Percentiles rank a stretch among this genome's conserved stretches.
Conservation (phyloP, 2,888 invertebrate species). For the Dichetophora obliterata region DNA sequence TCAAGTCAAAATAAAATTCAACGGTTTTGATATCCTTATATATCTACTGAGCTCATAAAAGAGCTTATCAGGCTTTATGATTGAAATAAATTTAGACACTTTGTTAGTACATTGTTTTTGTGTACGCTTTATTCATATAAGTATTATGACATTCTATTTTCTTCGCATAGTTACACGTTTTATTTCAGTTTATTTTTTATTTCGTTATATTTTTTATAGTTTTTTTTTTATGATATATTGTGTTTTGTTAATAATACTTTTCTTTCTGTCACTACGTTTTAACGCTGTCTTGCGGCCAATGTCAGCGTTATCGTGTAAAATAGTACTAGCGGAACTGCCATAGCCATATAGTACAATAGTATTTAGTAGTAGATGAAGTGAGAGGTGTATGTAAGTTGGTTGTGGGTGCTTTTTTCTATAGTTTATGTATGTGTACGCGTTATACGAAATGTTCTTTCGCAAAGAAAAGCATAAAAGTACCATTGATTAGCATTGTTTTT, state of each 20-base stretch:
- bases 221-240: conserved; percentile 35
- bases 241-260: not conserved
- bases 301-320: no score
- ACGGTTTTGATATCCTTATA: no score
- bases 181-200: not conserved
- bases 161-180: not conserved
- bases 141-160: conserved; percentile 45
- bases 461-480: no score
- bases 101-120: not conserved
- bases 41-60: no score
- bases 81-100: no score
- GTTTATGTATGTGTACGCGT: conserved; percentile 4
- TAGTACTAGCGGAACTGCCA: conserved; percentile 1
- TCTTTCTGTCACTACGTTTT: not conserved
- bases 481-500: no score
- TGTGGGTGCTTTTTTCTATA: conserved; percentile 2
- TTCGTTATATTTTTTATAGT: no score
- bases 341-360: no score
- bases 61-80: no score
- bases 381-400: not conserved
- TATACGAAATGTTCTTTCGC: no score
- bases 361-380: not conserved
- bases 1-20: no score
- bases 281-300: no score
- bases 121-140: conserved; percentile 49